Conservation (phyloP, 2,888 invertebrate species). For the Venusia cambrica region DNA sequence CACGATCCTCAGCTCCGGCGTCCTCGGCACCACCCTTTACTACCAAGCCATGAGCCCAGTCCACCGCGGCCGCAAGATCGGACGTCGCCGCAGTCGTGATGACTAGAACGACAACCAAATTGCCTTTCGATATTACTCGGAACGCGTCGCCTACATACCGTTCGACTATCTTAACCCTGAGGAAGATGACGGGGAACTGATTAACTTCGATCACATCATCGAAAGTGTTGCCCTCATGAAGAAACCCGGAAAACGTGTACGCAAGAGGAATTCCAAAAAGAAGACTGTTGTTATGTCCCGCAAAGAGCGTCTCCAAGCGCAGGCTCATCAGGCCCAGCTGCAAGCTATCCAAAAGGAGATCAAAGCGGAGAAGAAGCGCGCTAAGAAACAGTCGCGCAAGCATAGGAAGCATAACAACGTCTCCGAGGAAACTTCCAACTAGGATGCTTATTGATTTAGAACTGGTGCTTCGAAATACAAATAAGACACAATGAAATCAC, state of each 20-base stretch:
- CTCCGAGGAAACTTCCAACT: conserved; percentile 7
- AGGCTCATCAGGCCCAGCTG: conserved; percentile 14
- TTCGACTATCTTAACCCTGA: conserved; percentile 20
- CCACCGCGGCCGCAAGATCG: conserved; percentile 21
- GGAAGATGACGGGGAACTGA: not conserved
- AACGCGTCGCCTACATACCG: conserved; percentile 29
- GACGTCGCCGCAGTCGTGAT: conserved; percentile 30
- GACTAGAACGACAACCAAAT: conserved; percentile 39
- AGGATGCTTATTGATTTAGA: conserved; percentile 7
- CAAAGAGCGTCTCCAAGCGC: conserved; percentile 19
- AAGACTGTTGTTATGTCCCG: conserved; percentile 28
- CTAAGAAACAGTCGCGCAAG: conserved; percentile 22
- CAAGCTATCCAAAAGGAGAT: conserved; percentile 15
- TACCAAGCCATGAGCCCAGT: conserved; percentile 63
- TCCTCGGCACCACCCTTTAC: conserved; percentile 85
- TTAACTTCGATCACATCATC: conserved; percentile 4
- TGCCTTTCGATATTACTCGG: conserved; percentile 38
- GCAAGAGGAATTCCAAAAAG: conserved; percentile 23
- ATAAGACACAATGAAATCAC: not conserved
- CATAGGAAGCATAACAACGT: conserved; percentile 13
- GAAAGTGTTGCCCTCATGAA: conserved; percentile 13
- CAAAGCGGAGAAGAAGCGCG: conserved; percentile 18
- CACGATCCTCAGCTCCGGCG: conserved; percentile 84
- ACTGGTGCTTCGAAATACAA: not conserved
- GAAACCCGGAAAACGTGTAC: conserved; percentile 14